Evolutionary conservation across 2,888 invertebrate genomes (phyloP).

Genomic region (Cepaea hortensis): DNA sequence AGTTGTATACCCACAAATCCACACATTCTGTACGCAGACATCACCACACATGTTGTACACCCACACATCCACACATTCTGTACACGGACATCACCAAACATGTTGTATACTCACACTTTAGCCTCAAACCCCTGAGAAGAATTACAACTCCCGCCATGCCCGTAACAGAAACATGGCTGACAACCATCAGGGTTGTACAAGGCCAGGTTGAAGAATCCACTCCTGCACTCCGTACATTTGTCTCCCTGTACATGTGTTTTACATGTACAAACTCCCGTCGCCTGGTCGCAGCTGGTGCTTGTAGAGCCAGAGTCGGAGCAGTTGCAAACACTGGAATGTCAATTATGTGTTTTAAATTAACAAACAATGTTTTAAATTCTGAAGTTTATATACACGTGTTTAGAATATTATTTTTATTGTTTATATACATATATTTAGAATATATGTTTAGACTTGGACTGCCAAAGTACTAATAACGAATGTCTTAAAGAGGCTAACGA

Average conservation of each 20-base stretch:
- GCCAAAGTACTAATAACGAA: no score
- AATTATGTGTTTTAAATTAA: neutral
- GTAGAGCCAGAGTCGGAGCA: slow-evolving; percentile 56
- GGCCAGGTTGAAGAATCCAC: slow-evolving; percentile 57
- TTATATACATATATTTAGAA: no score
- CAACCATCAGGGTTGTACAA: slow-evolving; percentile 86
- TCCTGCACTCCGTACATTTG: slow-evolving; percentile 62
- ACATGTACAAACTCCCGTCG: slow-evolving; percentile 61
- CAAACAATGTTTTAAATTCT: no score
- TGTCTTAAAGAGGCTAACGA: no score
- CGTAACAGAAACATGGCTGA: slow-evolving; percentile 66
- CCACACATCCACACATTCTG: no score
- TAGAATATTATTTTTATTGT: no score
- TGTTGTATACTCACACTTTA: slow-evolving; percentile 17
- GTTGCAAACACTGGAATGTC: slow-evolving; percentile 56
- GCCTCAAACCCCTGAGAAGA: slow-evolving; percentile 57
- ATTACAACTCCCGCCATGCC: slow-evolving; percentile 55
- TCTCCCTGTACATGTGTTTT: slow-evolving; percentile 61
- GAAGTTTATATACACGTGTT: no score
- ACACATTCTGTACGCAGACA: no score
- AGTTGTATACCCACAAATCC: no score
- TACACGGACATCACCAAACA: neutral
- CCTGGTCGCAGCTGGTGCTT: slow-evolving; percentile 51
- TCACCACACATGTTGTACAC: no score
- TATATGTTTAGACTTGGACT: no score